Base-by-base conservation (phyloP, 1,140 invertebrate species). In the Anagrus nilaparvatae region DNA sequence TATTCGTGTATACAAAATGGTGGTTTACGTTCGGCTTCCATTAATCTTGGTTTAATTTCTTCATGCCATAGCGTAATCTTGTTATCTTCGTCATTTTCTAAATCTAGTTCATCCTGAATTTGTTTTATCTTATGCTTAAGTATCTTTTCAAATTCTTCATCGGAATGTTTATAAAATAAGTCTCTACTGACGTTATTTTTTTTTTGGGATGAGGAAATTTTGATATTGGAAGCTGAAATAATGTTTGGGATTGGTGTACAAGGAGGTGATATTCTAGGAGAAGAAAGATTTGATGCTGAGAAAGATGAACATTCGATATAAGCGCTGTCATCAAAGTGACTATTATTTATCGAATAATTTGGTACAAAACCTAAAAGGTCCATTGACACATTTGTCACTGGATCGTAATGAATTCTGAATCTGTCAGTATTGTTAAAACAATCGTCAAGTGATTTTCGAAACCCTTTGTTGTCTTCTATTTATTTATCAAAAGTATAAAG, bases 1-100 rank as follows among this genome's bases (percentile, higher is more conserved):
- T 66, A 66, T 18, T 61, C 52, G 7, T 50, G 48, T 39, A 65
- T 62, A 23, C 51, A 29, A 47, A 65, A 66, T 14, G 47, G 27
- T 19, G 50, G 47, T 16, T 54, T 55, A 12, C 44, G 40, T 38
- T 63, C 57, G 5, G 47, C 53, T 9, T 57, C 59, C 0, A 21
- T 28, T 20, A 66, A 43, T 47, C 53, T 60, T 0, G 55, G 49
- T 30, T 59, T 58, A 5, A 66, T 50, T 2, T 49, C 48, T 17
- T 58, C 52, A 39, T 66, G 62, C 63, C 63, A 66, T 12, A 47
- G 48, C 5, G 47, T 43, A 3, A 66, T 51, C 16, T 21, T 54
- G 29, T 55, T 50, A 31, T 64, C 53, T 19, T 63, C 46, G 14
- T 48, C 46, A 0, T 51, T 55, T 9, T 34, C 19, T 8, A 54